Base-by-base conservation (phyloP, 2,113 vertebrate species). In the Oreotrochilus melanogaster region DNA sequence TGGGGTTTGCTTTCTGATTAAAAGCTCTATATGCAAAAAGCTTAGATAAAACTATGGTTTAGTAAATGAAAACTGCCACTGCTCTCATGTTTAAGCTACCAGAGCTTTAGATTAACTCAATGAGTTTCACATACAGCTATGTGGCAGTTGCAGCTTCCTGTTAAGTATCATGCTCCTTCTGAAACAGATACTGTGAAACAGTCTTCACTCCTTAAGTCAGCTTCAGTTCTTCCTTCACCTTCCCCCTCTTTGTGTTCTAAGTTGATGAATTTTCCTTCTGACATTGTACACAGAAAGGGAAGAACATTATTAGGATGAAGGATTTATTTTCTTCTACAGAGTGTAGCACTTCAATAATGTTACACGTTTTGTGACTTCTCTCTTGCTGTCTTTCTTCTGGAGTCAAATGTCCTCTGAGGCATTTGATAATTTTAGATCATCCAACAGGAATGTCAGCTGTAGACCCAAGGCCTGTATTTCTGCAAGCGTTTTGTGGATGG, bases 401-500 rank as follows among this genome's bases (percentile, higher is more conserved):
- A 79, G 47, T 70, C 71, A 91, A 45, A 66, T 88, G 57, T 53
- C 51, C 89, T 95, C 66, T 5, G 3, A 92, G 81, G 82, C 64
- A 80, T 56, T 93, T 86, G 71, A 48, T 93, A 89, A 91, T 94
- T 97, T 96, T 91, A 92, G 92, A 53, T 79, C 6, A 0, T 71
- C 67, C 80, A 33, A 75, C 0, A 0, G 67, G 67, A 80, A 92
- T 90, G 92, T 90, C 93, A 92, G 64, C 70, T 91, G 72, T 84
- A 86, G 69, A 89, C 86, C 56, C 43, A 67, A 91, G 61, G 83
- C 83, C 28, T 81, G 61, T 93, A 66, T 27, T 27, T 76, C 75
- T 94, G 54, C 19, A 78, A 88, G 37, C 74, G 64, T 57, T 92
- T 74, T 94, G 23, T 78, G 27, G 78, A 86, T 80, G 51, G 64